Percentiles rank a stretch among this genome's conserved stretches.
Evolutionary conservation across 2,888 invertebrate species (phyloP).

Genomic region (Acrocera orbiculus): DNA sequence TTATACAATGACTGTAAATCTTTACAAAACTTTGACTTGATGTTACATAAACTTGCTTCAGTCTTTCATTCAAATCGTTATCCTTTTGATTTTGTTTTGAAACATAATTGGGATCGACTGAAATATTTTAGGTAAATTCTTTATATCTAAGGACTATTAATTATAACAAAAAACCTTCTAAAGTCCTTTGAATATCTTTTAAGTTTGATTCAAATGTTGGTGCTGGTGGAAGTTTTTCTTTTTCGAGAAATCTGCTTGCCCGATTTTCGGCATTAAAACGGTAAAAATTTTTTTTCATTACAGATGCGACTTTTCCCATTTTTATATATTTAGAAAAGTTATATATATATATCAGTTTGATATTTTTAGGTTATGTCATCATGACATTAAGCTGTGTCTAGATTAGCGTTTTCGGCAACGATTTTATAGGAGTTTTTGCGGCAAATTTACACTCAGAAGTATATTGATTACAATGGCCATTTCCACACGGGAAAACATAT

Average conservation of each 20-base stretch:
- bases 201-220: conserved; percentile 45
- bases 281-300: conserved; percentile 39
- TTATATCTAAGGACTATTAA: conserved; percentile 15
- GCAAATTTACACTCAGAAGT: too few relatives aligned
- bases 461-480: too few relatives aligned
- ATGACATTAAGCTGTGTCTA: too few relatives aligned
- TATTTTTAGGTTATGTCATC: conserved; percentile 5
- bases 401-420: too few relatives aligned
- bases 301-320: conserved; percentile 51
- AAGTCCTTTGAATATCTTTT: conserved; percentile 43
- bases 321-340: conserved; percentile 1
- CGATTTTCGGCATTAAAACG: conserved; percentile 61
- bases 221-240: conserved; percentile 49
- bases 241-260: conserved; percentile 52
- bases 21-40: conserved; percentile 39
- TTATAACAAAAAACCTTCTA: conserved; percentile 29
- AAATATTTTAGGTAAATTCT: conserved; percentile 12
- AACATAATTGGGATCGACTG: conserved; percentile 42
- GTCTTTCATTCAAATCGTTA: conserved; percentile 38
- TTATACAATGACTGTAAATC: not conserved
- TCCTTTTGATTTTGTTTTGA: conserved; percentile 47
- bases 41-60: conserved; percentile 57
- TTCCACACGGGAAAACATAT: too few relatives aligned
- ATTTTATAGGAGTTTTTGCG: too few relatives aligned
- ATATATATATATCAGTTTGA: not conserved